Base-by-base conservation (phyloP, 2,888 invertebrate genomes). In the Sesia apiformis region DNA sequence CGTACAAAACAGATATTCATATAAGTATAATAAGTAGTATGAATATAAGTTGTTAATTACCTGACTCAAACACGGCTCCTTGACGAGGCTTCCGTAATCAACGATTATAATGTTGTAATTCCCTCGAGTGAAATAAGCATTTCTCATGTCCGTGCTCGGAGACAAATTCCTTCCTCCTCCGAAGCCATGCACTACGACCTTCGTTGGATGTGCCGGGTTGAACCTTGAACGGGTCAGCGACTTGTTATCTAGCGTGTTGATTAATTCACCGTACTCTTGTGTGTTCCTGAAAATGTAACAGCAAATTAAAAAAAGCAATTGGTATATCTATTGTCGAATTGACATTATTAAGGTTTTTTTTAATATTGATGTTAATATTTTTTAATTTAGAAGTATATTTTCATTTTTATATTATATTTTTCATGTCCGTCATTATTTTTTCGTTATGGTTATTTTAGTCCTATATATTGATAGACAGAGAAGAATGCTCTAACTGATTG, bases 141-240 rank as follows among this genome's bases (percentile, higher is more conserved):
- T 93, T 53, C 96, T 90, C 85, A 96, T 92, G 72, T 96, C 96
- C 0, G 96, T 96, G 73, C 96, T 96, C 0, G 96, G 96, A 0
- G 95, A 93, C 41, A 94, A 87, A 72, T 94, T 93, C 59, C 96
- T 86, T 0, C 96, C 96, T 0, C 96, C 96, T 0, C 96, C 96
- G 69, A 98, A 97, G 4, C 97, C 97, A 70, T 97, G 97, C 23
- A 97, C 95, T 51, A 98, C 93, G 38, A 98, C 91, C 85, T 97
- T 97, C 4, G 96, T 96, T 0, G 95, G 94, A 76, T 95, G 93
- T 0, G 90, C 91, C 0, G 93, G 91, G 78, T 97, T 95, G 78
- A 96, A 97, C 63, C 91, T 93, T 0, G 96, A 95, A 57, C 91
- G 90, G 62, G 92, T 92, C 38, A 97, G 80, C 0, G 96, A 94